phyloP scores from a whole-genome alignment of 2,113 vertebrate species.

The Pygoscelis adeliae region DNA sequence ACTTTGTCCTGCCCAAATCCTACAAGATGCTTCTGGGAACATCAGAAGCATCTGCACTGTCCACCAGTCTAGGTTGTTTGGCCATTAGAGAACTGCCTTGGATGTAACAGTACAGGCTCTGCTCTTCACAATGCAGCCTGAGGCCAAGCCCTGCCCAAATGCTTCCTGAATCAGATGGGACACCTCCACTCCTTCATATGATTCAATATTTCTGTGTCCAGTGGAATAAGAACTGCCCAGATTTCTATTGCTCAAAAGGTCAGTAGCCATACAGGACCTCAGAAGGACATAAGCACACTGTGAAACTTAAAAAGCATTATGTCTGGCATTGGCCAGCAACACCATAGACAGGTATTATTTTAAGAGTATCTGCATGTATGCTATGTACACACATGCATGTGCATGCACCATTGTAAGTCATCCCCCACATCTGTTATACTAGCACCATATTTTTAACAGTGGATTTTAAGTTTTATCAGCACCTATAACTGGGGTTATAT shows the following conservation, averaged over 20 bases:
- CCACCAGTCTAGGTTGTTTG: not conserved
- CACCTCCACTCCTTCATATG: not conserved
- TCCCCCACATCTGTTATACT: conserved; percentile 26
- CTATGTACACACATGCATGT: not conserved
- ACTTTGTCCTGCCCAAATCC: not conserved
- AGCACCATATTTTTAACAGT: conserved; percentile 71
- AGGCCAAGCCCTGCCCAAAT: not conserved
- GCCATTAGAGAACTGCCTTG: not conserved
- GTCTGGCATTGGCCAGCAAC: conserved; percentile 69
- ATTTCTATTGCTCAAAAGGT: not conserved
- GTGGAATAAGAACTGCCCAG: not conserved
- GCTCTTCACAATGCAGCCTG: not conserved
- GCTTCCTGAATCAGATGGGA: not conserved
- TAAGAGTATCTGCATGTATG: not conserved
- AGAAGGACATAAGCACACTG: not conserved
- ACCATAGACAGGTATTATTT: not conserved
- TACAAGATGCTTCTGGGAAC: not conserved
- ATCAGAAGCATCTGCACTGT: not conserved
- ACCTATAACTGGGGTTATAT: not conserved
- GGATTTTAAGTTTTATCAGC: conserved; percentile 35
- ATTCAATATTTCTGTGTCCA: not conserved
- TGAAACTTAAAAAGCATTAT: not conserved
- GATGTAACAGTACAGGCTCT: not conserved
- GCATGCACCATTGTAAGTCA: not conserved
- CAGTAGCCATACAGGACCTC: not conserved